Evolutionary conservation across 92 coral and sea anemone species (phyloP), one percentile per base, ranked within the genome.

Genomic region (Metridium senile): DNA sequence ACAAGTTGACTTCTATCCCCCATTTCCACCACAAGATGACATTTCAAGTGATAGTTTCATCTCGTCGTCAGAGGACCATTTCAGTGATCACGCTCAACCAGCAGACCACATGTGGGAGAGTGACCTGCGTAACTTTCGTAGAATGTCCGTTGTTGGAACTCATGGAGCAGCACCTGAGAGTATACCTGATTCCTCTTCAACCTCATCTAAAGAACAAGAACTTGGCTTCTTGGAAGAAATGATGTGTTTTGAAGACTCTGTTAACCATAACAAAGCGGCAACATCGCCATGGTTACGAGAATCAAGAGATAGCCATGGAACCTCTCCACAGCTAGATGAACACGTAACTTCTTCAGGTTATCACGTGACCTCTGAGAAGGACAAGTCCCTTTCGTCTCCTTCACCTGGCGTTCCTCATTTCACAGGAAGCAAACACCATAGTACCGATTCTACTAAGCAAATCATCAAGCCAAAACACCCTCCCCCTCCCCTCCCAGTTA

Each of bases 191-290:
- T 43, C 84, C 3, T 79, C 84, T 0, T 79, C 83, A 16, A 39
- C 76, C n/a, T 79, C 84, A n/a, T 79, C 84, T 54, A 79, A 79
- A 39, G 84, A 79, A n/a, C 84, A 79, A 59, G 84, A 91, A 64
- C 90, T 85, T 26, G 93, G 76, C 33, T 53, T 81, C 46, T 34
- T 91, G 58, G 78, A 88, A 74, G 88, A 88, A 33, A 78, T 88
- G 75, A 75, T 85, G 78, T 46, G 61, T 22, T 22, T 91, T 28
- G 88, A 88, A 49, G 90, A 88, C 59, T 76, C 75, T 22, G 62
- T 75, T 23, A 66, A 39, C 63, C 11, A 27, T 8, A 16, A 68
- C 68, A 52, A 79, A 77, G 4, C 71, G 25, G 23, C 45, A 4
- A 13, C 65, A 63, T 31, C 69, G 22, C 9, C n/a, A 17, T 70